Base-by-base conservation (phyloP, 2,888 invertebrate genomes). In the Quadriops clusia region DNA sequence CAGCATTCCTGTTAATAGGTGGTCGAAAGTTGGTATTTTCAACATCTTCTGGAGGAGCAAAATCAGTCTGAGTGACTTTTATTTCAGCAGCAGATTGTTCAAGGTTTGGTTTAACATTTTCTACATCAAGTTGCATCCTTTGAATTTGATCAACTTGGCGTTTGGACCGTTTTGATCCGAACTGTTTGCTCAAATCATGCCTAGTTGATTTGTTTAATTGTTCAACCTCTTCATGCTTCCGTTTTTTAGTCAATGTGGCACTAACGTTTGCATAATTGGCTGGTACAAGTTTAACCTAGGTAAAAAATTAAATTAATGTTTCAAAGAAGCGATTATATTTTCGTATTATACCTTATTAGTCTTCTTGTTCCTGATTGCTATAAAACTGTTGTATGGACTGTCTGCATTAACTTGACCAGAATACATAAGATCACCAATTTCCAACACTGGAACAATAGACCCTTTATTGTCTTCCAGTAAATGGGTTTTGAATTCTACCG, bases 121-220 rank as follows among this genome's bases (percentile, higher is more conserved):
- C 61, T 1, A 72, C 60, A 37, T 74, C 69, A 1, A 72, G 55
- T 47, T 70, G 69, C 28, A 74, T 49, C 46, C 65, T 67, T 46
- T 75, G 74, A 1, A 50, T 53, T n/a, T 74, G 73, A 41, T 76
- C 75, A 35, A 71, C 67, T 26, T 55, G 54, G 40, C 72, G 54
- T 47, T 71, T 75, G 1, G 61, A 60, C 45, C 64, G 70, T 39
- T 77, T 77, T 0, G 76, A 76, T 2, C 76, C 77, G 46, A 77
- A 77, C 39, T 72, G 65, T 43, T 72, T 70, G 25, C 70, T 71
- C 1, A 77, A 52, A 29, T 65, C 65, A 45, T 2, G 45, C 33
- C 27, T 44, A 46, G 6, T 29, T 7, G 20, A 17, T 17, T 30
- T 33, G 9, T 33, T 30, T 8, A 27, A 14, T 13, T 49, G 42